Percentiles rank a stretch among this genome's conserved stretches.
phyloP scores from a whole-genome alignment of 2,113 vertebrate species.

The Planiliza haematocheilus region DNA sequence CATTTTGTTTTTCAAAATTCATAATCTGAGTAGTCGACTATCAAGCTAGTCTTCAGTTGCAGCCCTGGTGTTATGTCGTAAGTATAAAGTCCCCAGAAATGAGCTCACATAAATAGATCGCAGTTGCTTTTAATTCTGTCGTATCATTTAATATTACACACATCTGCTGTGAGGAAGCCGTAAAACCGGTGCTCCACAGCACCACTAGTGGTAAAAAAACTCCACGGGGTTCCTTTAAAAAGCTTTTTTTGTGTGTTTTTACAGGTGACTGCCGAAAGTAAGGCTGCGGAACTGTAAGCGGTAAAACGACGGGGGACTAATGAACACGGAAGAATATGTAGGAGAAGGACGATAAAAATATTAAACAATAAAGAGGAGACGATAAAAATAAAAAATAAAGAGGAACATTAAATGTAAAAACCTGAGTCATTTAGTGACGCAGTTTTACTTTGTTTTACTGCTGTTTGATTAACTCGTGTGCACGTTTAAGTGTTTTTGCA shows the following conservation, averaged over 20 bases:
- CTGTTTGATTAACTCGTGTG: slow-evolving; percentile 1
- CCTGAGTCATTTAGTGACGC: not conserved
- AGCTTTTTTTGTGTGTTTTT: not conserved
- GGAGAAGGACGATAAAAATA: slow-evolving; percentile 48
- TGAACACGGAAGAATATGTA: slow-evolving; percentile 39
- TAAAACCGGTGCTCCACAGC: not conserved
- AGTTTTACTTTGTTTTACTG: slow-evolving; percentile 30
- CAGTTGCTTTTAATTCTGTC: too few relatives aligned
- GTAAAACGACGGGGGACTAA: slow-evolving; percentile 69
- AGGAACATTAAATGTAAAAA: slow-evolving; percentile 40
- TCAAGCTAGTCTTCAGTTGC: too few relatives aligned
- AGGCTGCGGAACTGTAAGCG: not conserved
- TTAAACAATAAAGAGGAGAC: slow-evolving; percentile 39
- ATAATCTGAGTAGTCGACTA: too few relatives aligned
- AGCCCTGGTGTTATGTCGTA: too few relatives aligned
- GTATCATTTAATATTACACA: too few relatives aligned
- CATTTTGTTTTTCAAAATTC: too few relatives aligned
- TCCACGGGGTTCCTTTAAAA: not conserved
- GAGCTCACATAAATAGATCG: too few relatives aligned
- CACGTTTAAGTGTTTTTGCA: too few relatives aligned
- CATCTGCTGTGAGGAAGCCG: too few relatives aligned
- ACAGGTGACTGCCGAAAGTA: slow-evolving; percentile 2
- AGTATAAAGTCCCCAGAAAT: too few relatives aligned
- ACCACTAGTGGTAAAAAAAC: not conserved
- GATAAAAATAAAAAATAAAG: slow-evolving; percentile 57